phyloP scores from a whole-genome alignment of 2,113 vertebrate genomes.

The Oceanodroma tethys region DNA sequence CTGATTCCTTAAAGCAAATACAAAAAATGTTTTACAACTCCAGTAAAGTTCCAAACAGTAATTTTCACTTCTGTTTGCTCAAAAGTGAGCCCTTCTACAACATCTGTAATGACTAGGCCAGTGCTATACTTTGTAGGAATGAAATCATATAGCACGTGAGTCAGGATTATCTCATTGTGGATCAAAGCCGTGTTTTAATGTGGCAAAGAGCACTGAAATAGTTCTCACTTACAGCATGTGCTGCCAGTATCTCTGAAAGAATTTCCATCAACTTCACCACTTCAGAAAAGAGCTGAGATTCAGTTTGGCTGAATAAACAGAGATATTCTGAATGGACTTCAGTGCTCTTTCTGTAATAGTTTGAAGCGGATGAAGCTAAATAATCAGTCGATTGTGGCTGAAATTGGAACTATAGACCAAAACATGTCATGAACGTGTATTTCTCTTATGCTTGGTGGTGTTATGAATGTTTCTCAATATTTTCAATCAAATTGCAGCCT shows the following conservation, averaged over 20 bases:
- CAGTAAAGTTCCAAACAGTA: background rate
- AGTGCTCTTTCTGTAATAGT: background rate
- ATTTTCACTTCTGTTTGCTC: background rate
- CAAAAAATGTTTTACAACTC: background rate
- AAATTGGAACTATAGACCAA: background rate
- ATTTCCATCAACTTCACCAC: background rate
- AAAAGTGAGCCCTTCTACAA: background rate
- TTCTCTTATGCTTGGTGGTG: background rate
- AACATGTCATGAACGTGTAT: background rate
- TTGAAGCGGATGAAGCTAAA: background rate
- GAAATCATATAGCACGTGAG: background rate
- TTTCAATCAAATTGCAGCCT: background rate
- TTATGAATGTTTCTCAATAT: background rate
- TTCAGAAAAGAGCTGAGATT: background rate
- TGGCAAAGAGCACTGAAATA: background rate
- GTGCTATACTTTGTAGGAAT: rapidly evolving
- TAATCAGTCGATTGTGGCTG: background rate
- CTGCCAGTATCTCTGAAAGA: background rate
- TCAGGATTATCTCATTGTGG: background rate
- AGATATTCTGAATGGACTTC: background rate
- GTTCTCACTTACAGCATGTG: background rate
- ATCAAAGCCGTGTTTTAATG: background rate
- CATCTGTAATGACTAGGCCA: background rate
- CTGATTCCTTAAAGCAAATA: background rate
- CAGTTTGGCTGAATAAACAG: background rate